Conservation (phyloP, 2,888 invertebrate species). For the Cerastis rubricosa region DNA sequence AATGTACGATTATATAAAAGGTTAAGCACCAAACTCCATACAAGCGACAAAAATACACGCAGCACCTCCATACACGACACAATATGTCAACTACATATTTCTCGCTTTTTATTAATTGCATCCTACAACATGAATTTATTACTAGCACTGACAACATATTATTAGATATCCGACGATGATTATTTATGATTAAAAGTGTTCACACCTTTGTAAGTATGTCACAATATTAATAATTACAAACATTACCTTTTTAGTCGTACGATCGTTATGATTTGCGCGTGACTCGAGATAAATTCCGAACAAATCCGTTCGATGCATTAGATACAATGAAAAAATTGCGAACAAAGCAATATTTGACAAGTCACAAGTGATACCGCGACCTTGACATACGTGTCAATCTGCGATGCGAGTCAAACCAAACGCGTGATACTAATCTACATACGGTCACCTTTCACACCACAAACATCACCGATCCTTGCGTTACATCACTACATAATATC, state of each 20-base stretch:
- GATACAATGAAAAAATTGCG: conserved; percentile 69
- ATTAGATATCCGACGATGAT: conserved; percentile 54
- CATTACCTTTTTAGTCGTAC: conserved; percentile 66
- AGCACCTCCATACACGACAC: conserved; percentile 69
- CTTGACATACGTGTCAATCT: conserved; percentile 84
- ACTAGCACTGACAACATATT: conserved; percentile 58
- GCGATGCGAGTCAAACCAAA: conserved; percentile 80
- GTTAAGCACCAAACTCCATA: conserved; percentile 55
- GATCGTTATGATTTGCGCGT: conserved; percentile 66
- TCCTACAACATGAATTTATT: conserved; percentile 73
- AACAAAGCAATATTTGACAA: conserved; percentile 80
- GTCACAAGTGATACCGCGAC: conserved; percentile 80
- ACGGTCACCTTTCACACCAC: conserved; percentile 87
- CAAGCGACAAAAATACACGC: conserved; percentile 71
- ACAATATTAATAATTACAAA: conserved; percentile 65
- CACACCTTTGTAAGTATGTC: conserved; percentile 75
- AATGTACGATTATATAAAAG: conserved; percentile 52
- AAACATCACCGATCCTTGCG: conserved; percentile 77
- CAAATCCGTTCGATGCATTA: conserved; percentile 65
- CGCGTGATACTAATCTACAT: conserved; percentile 87
- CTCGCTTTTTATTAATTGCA: conserved; percentile 85
- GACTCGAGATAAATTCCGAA: conserved; percentile 80
- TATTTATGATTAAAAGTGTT: conserved; percentile 71
- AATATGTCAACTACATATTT: conserved; percentile 87
- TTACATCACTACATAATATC: conserved; percentile 82